Percentiles rank a stretch among this genome's conserved stretches.
Conservation (phyloP, 2,888 invertebrate genomes). For the Brenthis hecate region DNA sequence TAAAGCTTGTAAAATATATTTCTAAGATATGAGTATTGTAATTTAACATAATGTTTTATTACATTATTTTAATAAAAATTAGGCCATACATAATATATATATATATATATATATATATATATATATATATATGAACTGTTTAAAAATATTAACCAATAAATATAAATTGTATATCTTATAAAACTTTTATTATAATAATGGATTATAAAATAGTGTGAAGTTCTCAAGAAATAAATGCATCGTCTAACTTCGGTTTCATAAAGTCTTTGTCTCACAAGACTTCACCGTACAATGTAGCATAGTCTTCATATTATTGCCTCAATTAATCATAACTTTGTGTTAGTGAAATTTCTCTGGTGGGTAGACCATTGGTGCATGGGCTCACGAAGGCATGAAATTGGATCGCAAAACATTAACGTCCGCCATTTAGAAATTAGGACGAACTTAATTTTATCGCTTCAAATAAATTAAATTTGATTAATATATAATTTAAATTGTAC, state of each 20-base stretch:
- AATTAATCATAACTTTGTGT: conserved; percentile 81
- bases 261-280: conserved; percentile 47
- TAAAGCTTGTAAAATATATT: conserved; percentile 27
- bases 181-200: conserved; percentile 9
- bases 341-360: conserved; percentile 77
- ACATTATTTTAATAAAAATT: no score
- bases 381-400: conserved; percentile 80
- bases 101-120: no score
- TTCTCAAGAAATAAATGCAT: conserved; percentile 37
- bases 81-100: no score
- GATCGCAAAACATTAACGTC: conserved; percentile 69
- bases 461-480: conserved; percentile 17
- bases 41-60: conserved; percentile 2
- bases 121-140: not conserved
- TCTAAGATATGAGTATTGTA: conserved; percentile 10
- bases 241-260: conserved; percentile 41
- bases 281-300: conserved; percentile 58
- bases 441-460: conserved; percentile 62
- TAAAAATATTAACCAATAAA: not conserved
- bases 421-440: conserved; percentile 64
- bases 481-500: not conserved
- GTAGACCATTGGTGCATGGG: conserved; percentile 74
- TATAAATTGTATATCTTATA: not conserved
- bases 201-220: conserved; percentile 29
- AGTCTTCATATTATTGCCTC: conserved; percentile 74